Base-by-base conservation (phyloP, 2,888 invertebrate species). In the Noctuana brunneofusca region DNA sequence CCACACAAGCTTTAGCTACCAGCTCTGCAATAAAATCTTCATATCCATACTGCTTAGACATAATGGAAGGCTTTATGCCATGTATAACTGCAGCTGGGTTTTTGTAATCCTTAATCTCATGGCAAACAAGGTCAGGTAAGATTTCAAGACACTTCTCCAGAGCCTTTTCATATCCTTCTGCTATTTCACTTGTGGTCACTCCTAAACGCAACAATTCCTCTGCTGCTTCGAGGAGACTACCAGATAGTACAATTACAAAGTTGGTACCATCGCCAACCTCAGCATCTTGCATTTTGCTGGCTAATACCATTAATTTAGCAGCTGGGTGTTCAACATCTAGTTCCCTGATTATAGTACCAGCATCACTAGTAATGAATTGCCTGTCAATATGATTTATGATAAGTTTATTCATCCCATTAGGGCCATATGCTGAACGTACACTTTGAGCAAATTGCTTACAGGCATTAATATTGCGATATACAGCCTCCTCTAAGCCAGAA, bases 401-500 rank as follows among this genome's bases (percentile, higher is more conserved):
- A 97, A 99, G 99, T 93, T 99, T 99, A 87, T 99, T 99, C 97
- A 96, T 96, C 72, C 99, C 99, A 92, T 98, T 98, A 8, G 99
- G 99, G 0, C 99, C 99, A 86, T 98, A 99, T 1, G 99, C 97
- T 20, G 99, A 97, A 68, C 96, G 95, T 22, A 99, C 96, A 67
- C 98, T 98, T 75, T 96, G 96, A 1, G 98, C 95, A 76, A 99
- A 97, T 80, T 99, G 97, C 84, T 97, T 97, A 87, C 99, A 99
- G 18, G 99, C 99, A 72, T 93, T 95, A 71, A 99, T 99, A 81
- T 99, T 99, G 64, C 99, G 94, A 78, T 95, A 96, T 0, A 99
- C 98, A 5, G 99, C 98, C 93, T 99, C 99, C 90, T 99, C 99
- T 50, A 99, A 89, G 32, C 99, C 99, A 75, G 97, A 96, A 85